Evolutionary conservation across 92 coral and sea anemone genomes (phyloP).

Genomic region (Paragorgia papillata): DNA sequence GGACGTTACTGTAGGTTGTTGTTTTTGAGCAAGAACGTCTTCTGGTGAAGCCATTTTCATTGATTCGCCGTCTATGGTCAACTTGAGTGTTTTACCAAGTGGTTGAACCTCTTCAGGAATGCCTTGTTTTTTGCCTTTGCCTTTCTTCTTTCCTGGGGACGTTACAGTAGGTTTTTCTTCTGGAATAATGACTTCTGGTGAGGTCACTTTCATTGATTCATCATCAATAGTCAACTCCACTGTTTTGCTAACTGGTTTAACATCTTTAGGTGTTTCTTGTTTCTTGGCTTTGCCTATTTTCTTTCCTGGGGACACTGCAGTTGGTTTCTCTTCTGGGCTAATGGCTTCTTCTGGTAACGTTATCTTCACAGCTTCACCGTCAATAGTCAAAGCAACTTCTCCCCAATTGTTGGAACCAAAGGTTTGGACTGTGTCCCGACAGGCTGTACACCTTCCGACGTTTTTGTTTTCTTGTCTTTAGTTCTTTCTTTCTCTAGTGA

Average conservation of each 20-base stretch:
- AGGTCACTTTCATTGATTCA: constrained; percentile 11
- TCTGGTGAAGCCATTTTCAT: neutral
- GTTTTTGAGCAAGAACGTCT: neutral
- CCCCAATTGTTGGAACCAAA: no score
- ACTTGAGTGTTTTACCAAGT: no score
- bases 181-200: neutral
- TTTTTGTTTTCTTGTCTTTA: neutral
- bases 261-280: neutral
- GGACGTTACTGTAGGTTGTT: neutral
- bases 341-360: neutral
- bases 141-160: neutral
- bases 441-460: neutral
- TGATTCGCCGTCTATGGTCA: constrained; percentile 1
- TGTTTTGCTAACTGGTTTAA: neutral
- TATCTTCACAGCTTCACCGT: constrained; percentile 64
- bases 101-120: neutral
- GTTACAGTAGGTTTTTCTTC: neutral
- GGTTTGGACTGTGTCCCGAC: no score
- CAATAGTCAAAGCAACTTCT: no score
- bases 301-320: neutral
- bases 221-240: neutral
- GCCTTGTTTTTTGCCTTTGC: neutral
- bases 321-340: no score
- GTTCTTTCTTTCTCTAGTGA: neutral
- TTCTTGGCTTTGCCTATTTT: constrained; percentile 9